Evolutionary conservation across 2,113 vertebrate genomes (phyloP).

Genomic region (Regulus satrapa): DNA sequence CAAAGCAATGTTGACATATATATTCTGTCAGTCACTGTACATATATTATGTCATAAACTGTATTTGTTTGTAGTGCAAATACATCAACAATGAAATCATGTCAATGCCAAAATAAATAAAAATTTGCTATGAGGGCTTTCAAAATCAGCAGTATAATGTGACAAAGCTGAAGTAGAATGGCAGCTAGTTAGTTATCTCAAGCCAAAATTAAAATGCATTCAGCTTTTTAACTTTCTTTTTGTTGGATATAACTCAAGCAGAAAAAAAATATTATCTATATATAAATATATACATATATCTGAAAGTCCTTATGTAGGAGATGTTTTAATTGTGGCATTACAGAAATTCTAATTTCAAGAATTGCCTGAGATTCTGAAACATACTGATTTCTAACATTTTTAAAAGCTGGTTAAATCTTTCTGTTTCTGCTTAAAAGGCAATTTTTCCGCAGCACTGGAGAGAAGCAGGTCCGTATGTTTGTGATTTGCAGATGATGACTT

Average conservation of each 20-base stretch:
- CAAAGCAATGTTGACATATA: neutral
- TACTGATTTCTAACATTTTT: neutral
- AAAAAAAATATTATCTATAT: neutral
- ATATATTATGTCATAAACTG: neutral
- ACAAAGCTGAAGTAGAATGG: neutral
- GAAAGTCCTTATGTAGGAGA: neutral
- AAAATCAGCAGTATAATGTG: neutral
- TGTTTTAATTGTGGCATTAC: neutral
- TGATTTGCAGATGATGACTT: neutral
- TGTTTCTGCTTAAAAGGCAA: neutral
- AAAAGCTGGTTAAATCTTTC: neutral
- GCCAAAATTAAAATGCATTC: neutral
- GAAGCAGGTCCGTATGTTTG: neutral
- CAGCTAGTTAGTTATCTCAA: neutral
- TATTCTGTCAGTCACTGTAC: neutral
- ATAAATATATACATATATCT: too few species aligned
- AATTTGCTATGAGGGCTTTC: neutral
- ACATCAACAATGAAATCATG: neutral
- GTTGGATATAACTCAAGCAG: neutral
- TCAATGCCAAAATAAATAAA: neutral
- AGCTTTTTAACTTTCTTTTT: neutral
- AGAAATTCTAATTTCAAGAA: neutral
- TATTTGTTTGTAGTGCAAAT: neutral
- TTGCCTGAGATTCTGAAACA: neutral
- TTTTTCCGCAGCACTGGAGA: neutral